These are phyloP conservation scores for Phyllotreta striolata DNA, from an alignment of 2,888 invertebrate species.

Conservation along the genomic window DNA sequence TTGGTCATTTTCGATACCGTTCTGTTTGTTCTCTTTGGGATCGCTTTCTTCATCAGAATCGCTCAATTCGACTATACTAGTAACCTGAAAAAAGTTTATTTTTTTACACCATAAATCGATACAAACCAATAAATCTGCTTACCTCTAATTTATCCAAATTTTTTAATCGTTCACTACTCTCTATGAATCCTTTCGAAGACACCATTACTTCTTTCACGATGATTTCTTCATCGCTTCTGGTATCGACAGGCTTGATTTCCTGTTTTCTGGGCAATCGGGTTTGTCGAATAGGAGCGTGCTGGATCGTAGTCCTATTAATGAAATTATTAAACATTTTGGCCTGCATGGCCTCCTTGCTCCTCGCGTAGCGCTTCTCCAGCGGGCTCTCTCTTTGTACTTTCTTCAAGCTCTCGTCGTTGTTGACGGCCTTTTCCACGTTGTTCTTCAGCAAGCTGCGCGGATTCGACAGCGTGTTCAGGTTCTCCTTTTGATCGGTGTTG, in stretches of 20 bases:
- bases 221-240: constrained; percentile 57
- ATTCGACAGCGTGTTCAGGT: constrained; percentile 51
- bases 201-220: constrained; percentile 59
- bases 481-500: constrained; percentile 55
- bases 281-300: constrained; percentile 56
- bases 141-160: constrained; percentile 40
- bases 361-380: constrained; percentile 50
- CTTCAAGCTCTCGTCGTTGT: constrained; percentile 20
- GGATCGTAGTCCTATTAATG: constrained; percentile 56
- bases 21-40: constrained; percentile 32
- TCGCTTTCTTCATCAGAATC: constrained; percentile 56
- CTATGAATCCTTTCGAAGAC: constrained; percentile 55
- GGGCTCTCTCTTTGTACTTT: constrained; percentile 23
- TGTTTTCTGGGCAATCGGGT: constrained; percentile 59
- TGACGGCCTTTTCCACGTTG: constrained; percentile 37
- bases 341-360: constrained; percentile 54
- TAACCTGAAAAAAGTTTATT: constrained; percentile 40
- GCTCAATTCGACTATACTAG: constrained; percentile 54
- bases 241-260: constrained; percentile 57
- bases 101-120: background rate
- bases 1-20: constrained; percentile 36
- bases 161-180: constrained; percentile 43
- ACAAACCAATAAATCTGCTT: constrained; percentile 8
- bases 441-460: constrained; percentile 57
- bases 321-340: constrained; percentile 55